Evolutionary conservation across 2,113 vertebrate species (phyloP).

Genomic region (Larimichthys polyactis): DNA sequence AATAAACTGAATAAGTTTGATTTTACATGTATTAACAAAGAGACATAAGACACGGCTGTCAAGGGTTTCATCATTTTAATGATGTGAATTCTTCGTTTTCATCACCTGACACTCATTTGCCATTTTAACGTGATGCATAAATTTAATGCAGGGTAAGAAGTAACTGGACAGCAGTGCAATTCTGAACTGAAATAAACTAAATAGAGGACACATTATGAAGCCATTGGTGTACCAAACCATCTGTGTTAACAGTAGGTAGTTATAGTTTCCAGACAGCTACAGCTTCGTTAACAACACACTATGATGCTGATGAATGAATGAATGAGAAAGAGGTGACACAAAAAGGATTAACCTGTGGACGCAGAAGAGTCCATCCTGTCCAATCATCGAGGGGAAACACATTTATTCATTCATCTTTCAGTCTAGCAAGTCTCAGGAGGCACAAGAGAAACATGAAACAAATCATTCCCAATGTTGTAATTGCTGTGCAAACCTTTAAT

Average conservation of each 20-base stretch:
- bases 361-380: not conserved
- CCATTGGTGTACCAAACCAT: not conserved
- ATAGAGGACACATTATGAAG: constrained; percentile 6
- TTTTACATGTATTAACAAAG: not conserved
- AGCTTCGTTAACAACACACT: not conserved
- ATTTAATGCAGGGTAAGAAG: constrained; percentile 11
- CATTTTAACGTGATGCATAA: constrained; percentile 19
- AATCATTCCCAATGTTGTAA: not conserved
- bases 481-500: not conserved
- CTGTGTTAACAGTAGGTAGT: not conserved
- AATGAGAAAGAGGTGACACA: not conserved
- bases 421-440: not conserved
- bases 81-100: constrained; percentile 26
- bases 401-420: not conserved
- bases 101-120: constrained; percentile 21
- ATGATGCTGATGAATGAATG: not conserved
- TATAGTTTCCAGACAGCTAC: constrained; percentile 13
- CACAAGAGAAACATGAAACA: constrained; percentile 1
- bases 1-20: not conserved
- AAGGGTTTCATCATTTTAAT: constrained; percentile 63
- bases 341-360: not conserved
- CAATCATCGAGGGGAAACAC: not conserved
- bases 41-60: not conserved
- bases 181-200: constrained; percentile 6
- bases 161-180: constrained; percentile 10